Evolutionary conservation across 2,797 vertebrate genomes (phyloP).

Genomic region (Buceros bicornis): DNA sequence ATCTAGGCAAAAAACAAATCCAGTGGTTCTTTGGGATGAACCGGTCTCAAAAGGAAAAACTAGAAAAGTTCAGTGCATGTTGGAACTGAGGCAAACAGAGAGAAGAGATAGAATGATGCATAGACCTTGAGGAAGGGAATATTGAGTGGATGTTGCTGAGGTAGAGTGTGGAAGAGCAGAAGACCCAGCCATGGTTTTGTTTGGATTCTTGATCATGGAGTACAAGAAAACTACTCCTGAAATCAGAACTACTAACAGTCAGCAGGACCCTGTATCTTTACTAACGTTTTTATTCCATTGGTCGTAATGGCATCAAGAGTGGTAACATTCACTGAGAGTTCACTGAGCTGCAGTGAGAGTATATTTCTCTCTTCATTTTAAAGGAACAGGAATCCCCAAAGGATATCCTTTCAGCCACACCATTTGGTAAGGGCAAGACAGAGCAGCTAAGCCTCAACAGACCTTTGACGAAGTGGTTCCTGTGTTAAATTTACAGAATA

Average conservation of each 20-base stretch:
- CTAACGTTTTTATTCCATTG: not conserved
- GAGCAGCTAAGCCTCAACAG: not conserved
- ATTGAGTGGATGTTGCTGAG: not conserved
- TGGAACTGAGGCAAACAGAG: not conserved
- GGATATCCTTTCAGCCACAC: not conserved
- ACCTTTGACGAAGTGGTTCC: not conserved
- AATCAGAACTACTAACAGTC: not conserved
- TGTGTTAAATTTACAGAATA: not conserved
- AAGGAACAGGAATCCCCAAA: not conserved
- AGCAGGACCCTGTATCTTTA: not conserved
- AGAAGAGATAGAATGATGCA: accelerated
- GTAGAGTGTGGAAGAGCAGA: not conserved
- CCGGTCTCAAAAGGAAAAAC: not conserved
- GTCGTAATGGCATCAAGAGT: not conserved
- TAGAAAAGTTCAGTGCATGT: not conserved
- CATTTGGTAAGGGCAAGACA: not conserved
- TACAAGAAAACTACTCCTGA: not conserved
- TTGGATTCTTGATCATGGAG: not conserved
- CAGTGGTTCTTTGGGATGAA: not conserved
- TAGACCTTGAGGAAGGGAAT: not conserved
- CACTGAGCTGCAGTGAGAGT: not conserved
- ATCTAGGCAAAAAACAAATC: not conserved
- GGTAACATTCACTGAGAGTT: not conserved
- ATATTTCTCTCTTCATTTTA: not conserved
- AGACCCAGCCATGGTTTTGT: not conserved